phyloP scores from a whole-genome alignment of 2,888 invertebrate species.

The Rhamnusium bicolor region DNA sequence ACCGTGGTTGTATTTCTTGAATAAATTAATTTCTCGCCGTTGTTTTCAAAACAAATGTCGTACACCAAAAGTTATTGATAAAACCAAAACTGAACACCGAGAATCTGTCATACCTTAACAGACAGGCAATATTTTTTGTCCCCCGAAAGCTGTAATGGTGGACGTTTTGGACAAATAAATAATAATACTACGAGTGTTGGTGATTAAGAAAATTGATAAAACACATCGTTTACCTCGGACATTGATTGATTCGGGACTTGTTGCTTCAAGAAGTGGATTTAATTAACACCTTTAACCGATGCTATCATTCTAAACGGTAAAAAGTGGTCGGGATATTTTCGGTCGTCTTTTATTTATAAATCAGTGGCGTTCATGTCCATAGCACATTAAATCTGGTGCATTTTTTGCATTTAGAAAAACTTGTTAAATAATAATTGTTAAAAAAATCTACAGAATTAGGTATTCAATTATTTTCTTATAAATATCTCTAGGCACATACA shows the following conservation, averaged over 20 bases:
- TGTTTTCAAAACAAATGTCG: constrained; percentile 54
- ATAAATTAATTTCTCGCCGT: background rate
- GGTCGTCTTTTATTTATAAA: constrained; percentile 28
- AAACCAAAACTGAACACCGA: constrained; percentile 57
- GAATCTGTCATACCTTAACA: constrained; percentile 56
- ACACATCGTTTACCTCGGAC: constrained; percentile 61
- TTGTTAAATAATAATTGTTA: no score
- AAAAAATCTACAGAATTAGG: no score
- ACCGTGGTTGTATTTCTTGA: background rate
- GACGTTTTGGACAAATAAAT: constrained; percentile 60
- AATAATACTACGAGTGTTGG: constrained; percentile 60
- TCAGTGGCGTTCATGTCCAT: constrained; percentile 22
- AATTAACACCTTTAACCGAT: constrained; percentile 63
- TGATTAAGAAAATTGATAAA: constrained; percentile 65
- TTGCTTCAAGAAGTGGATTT: constrained; percentile 61
- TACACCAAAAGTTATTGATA: constrained; percentile 59
- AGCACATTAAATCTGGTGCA: background rate
- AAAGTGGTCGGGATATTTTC: constrained; percentile 40
- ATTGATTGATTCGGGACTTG: constrained; percentile 64
- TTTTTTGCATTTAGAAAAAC: no score
- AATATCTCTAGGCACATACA: no score
- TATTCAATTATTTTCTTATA: no score
- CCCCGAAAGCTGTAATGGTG: constrained; percentile 56
- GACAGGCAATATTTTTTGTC: constrained; percentile 54
- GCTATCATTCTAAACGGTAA: constrained; percentile 51